Percentiles rank a stretch among this genome's conserved stretches.
Evolutionary conservation across 2,888 invertebrate species (phyloP).

Genomic region (Oscheius myriophilus): DNA sequence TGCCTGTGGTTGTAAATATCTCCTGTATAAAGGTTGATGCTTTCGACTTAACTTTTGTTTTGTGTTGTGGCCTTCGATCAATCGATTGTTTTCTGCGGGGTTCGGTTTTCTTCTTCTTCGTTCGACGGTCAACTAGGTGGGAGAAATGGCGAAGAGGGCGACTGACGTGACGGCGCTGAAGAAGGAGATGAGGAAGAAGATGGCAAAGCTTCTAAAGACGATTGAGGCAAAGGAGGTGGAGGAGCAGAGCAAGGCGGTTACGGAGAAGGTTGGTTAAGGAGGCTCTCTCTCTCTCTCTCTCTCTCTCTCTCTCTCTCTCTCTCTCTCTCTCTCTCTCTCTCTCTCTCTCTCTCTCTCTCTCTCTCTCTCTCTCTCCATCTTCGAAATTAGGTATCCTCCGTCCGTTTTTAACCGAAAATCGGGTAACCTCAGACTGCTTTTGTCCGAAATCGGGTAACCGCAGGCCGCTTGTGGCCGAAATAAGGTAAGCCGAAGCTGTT

Average conservation of each 20-base stretch:
- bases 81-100: slow-evolving; percentile 8
- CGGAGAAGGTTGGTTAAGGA: slow-evolving; percentile 19
- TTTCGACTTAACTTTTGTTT: not conserved
- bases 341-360: too few species aligned
- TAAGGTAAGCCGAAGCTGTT: too few species aligned
- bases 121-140: not conserved
- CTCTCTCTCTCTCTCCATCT: too few species aligned
- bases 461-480: too few species aligned
- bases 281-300: too few species aligned
- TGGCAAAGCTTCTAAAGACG: slow-evolving; percentile 35
- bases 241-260: slow-evolving; percentile 48
- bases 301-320: too few species aligned
- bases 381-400: too few species aligned
- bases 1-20: too few species aligned
- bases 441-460: too few species aligned
- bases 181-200: slow-evolving; percentile 37
- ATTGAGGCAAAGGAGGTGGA: slow-evolving; percentile 46
- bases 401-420: too few species aligned
- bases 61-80: not conserved
- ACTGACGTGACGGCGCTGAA: slow-evolving; percentile 23
- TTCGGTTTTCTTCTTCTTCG: not conserved
- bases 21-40: not conserved
- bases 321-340: too few species aligned
- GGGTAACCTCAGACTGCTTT: too few species aligned
- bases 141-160: not conserved